Base-by-base conservation (phyloP, 2,113 vertebrate genomes). In the Spilogale gracilis region DNA sequence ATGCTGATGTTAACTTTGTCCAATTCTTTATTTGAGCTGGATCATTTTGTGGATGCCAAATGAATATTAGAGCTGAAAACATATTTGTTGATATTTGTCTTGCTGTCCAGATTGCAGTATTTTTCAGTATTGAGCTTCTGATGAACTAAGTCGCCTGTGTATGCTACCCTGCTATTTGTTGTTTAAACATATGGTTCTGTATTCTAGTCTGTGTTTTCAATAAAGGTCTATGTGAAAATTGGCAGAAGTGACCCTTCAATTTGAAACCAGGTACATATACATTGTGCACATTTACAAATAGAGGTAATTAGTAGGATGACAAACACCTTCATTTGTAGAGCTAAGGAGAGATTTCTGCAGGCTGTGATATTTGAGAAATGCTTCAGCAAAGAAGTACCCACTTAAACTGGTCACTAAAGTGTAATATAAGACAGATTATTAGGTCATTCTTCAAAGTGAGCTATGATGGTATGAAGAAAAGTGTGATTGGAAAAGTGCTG, bases 201-300 rank as follows among this genome's bases (percentile, higher is more conserved):
- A 91, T 91, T 94, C 9, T 60, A 97, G 78, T 97, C 92, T 94
- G 85, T 97, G 96, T 97, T 98, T 97, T 96, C 93, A 98, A 98
- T 98, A 97, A 98, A 98, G 96, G 96, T 94, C 52, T 27, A 20
- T 94, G 95, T 97, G 95, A 81, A 97, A 97, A 85, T 81, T 81
- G 73, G 25, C 78, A 94, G 45, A 97, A 98, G 86, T 97, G 91
- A 91, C 60, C 67, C 79, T 96, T 98, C 89, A 95, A 82, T 95
- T 97, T 86, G 95, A 79, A 95, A 97, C 3, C 11, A 74, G n/a
- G 10, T 89, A 20, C 32, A 93, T 45, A 32, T 74, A 89, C 25
- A 63, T 54, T 71, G 1, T 84, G 27, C 48, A 85, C 30, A 91
- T 52, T 63, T 79, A 73, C 2, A 96, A 91, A 81, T 71, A 88